Evolutionary conservation across 2,113 vertebrate genomes (phyloP), one percentile per base, ranked within the genome.

Genomic region (Corythoichthys intestinalis): DNA sequence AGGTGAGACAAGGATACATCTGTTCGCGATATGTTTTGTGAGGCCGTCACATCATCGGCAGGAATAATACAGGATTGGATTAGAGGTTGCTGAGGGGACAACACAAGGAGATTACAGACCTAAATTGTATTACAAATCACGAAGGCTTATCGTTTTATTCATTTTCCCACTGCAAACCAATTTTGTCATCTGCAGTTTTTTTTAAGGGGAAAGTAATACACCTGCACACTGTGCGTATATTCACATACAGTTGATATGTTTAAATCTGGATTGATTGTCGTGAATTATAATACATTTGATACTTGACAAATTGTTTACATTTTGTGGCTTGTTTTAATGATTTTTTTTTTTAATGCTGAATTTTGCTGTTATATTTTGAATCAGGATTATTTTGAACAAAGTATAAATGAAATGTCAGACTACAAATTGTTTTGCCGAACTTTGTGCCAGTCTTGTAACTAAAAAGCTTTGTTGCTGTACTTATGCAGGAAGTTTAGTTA

Each of bases 51-150:
- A 76, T 83, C 79, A 77, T 61, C 74, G 83, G 35, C 67, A 80
- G 82, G 71, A 89, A 85, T 83, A 82, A 84, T 49, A 81, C 77
- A 73, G 50, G 44, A 64, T 67, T 60, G 84, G 86, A 90, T 89
- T 86, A 87, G 20, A 73, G 83, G 50, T 11, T 69, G 59, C 71
- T 75, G 64, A 20, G 63, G 66, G 50, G 77, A 77, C 80, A 82
- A 77, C 65, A 74, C 70, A 71, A 72, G 10, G 80, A 77, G 85
- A 88, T 88, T 89, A 87, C 72, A 83, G 71, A 37, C 6, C 66
- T 73, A 88, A 88, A 90, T 82, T 85, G 79, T 85, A 86, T 88
- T 85, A 85, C 81, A 85, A 87, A 84, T 85, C 85, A 81, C 56
- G 35, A 71, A 69, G 69, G 85, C 72, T 88, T 83, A 86, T 84